Conservation (phyloP, 1,140 invertebrate genomes). For the Atta texana region DNA sequence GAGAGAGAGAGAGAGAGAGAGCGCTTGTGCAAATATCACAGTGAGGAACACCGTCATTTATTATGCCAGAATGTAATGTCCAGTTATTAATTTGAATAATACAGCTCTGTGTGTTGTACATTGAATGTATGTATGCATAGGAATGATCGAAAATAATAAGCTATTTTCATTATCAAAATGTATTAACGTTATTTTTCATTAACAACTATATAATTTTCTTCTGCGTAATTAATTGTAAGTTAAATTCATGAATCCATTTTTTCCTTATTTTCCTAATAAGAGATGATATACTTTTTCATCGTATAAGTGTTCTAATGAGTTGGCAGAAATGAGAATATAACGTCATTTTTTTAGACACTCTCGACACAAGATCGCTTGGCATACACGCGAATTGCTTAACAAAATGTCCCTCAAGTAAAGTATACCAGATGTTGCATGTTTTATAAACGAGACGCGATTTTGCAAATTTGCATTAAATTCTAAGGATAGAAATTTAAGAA, state of each 20-base stretch:
- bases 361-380: conserved; percentile 18
- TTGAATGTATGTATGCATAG: not conserved
- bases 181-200: not conserved
- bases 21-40: conserved; percentile 17
- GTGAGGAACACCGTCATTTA: not conserved
- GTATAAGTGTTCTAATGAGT: not conserved
- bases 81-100: conserved; percentile 3
- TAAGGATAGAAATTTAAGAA: conserved; percentile 14
- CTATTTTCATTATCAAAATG: not conserved
- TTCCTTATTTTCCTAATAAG: not conserved
- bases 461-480: conserved; percentile 48
- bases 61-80: not conserved
- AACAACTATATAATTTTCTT: not conserved
- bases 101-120: not conserved
- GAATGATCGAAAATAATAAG: not conserved
- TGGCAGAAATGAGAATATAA: not conserved
- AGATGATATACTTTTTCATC: not conserved
- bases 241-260: not conserved
- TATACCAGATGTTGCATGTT: conserved; percentile 37
- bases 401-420: conserved; percentile 36
- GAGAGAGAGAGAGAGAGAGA: not conserved
- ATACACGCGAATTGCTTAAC: conserved; percentile 47
- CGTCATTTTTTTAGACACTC: not conserved
- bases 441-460: conserved; percentile 30
- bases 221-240: not conserved